Base-by-base conservation (phyloP, 2,113 vertebrate species). In the Tetrao urogallus region DNA sequence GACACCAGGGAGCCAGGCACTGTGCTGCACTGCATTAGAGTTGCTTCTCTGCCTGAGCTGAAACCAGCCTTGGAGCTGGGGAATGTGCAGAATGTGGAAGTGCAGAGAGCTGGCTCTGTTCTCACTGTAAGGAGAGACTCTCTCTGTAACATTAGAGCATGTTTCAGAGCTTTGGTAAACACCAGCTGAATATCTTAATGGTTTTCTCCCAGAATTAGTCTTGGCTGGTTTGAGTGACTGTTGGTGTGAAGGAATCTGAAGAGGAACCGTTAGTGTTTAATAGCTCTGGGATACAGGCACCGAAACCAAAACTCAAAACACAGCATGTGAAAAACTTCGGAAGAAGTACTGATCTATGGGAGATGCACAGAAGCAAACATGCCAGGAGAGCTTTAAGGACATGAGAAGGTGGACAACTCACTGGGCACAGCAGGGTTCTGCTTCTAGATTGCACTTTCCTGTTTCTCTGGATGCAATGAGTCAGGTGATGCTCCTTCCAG, bases 51-150 rank as follows among this genome's bases (percentile, higher is more conserved):
- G 11, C 61, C 75, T 20, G 42, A n/a, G 77, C 88, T 10, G 8
- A 63, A 74, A 45, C 45, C 88, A 89, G 80, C 82, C 66, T 60
- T 17, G 4, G 88, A 42, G 90, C 85, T 56, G 71, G 30, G 72
- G 86, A 96, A 96, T 79, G 88, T 24, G 54, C 52, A 81, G 83
- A 96, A 96, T 86, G 86, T 95, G 95, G 95, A 96, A 95, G 82
- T 92, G 89, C 64, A 88, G 82, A 94, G 95, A 91, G 91, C 82
- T 66, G 50, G 56, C 89, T 82, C 92, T 95, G 92, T 96, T 83
- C 82, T 74, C 0, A 0, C 56, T 78, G 92, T 92, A 95, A 96
- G 50, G 60, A 72, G 69, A 96, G 71, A 89, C 60, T 32, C 78
- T 27, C 45, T 2, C 34, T 69, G 91, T 86, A 93, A 96, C 60